Base-by-base conservation (phyloP, 2,888 invertebrate genomes). In the Ormyrus labotus region DNA sequence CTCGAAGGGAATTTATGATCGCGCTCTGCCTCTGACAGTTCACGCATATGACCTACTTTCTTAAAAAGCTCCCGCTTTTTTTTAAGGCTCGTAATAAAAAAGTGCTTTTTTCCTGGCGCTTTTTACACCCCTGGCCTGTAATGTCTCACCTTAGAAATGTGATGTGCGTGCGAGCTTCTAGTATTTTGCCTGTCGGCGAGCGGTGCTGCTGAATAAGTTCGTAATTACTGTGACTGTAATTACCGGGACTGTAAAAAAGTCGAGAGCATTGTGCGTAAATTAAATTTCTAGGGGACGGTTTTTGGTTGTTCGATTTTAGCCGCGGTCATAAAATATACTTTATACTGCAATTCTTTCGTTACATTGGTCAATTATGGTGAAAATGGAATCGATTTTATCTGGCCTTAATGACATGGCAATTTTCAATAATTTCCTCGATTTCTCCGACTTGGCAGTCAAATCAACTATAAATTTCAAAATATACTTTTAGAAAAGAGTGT, bases 1-100 rank as follows among this genome's bases (percentile, higher is more conserved):
- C 9, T 73, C 57, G 63, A 76, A 76, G 69, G 10, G 53, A 69
- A 69, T 69, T 76, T 76, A 69, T 63, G 69, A 76, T 76, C 13
- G 55, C 45, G 51, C 48, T 19, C 11, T 61, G 58, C n/a, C 55
- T 64, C 72, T 64, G 64, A 65, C 65, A 48, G 73, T 71, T 61
- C 55, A 74, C 67, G 74, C 74, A 74, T 61, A 60, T 55, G 68
- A 76, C 61, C 68, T 69, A 76, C 55, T 76, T 76, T 69, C 53
- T 13, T 58, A 50, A 70, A 70, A 57, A 45, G 13, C 10, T 19
- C 19, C 13, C 19, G 48, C 19, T 58, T 58, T 58, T 34, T 34
- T 34, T 34, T 50, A 45, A 60, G 19, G 6, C 34, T 69, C 47
- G 34, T 58, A 53, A 65, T 53, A 55, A 19, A 47, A 55, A n/a